phyloP scores from a whole-genome alignment of 2,113 vertebrate species.

The Heterocephalus glaber region DNA sequence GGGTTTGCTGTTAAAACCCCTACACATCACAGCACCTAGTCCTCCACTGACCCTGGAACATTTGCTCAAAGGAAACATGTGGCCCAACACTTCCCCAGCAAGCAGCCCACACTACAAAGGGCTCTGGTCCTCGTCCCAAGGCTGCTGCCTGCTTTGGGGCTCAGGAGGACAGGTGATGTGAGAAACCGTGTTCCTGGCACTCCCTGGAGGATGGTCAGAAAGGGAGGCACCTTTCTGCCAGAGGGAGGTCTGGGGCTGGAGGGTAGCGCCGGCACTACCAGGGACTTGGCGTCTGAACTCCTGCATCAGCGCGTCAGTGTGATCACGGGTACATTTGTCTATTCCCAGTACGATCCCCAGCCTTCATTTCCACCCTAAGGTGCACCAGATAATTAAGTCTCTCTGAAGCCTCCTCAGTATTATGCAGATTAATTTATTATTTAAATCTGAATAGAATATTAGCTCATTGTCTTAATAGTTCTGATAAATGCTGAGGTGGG shows the following conservation, averaged over 20 bases:
- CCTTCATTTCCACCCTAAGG: slow-evolving; percentile 73
- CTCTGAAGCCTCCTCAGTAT: slow-evolving; percentile 78
- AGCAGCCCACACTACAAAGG: background rate
- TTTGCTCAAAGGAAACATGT: background rate
- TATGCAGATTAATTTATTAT: slow-evolving; percentile 85
- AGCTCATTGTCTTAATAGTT: slow-evolving; percentile 79
- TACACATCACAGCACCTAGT: no score
- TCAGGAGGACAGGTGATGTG: background rate
- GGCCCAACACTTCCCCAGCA: background rate
- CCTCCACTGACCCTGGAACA: background rate
- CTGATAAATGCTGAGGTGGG: slow-evolving; percentile 59
- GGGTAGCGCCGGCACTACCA: background rate
- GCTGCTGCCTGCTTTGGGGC: background rate
- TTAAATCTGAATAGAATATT: slow-evolving; percentile 83
- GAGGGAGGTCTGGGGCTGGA: background rate
- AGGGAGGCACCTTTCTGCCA: background rate
- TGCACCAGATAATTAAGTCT: slow-evolving; percentile 76
- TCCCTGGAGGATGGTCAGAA: background rate
- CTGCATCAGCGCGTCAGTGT: background rate
- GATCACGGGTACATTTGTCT: background rate
- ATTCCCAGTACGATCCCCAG: slow-evolving; percentile 60
- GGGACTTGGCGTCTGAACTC: background rate
- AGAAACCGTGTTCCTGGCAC: background rate
- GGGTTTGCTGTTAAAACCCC: background rate
- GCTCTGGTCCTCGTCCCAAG: background rate